Evolutionary conservation across 2,797 vertebrate species (phyloP).

Genomic region (Vireo griseus): DNA sequence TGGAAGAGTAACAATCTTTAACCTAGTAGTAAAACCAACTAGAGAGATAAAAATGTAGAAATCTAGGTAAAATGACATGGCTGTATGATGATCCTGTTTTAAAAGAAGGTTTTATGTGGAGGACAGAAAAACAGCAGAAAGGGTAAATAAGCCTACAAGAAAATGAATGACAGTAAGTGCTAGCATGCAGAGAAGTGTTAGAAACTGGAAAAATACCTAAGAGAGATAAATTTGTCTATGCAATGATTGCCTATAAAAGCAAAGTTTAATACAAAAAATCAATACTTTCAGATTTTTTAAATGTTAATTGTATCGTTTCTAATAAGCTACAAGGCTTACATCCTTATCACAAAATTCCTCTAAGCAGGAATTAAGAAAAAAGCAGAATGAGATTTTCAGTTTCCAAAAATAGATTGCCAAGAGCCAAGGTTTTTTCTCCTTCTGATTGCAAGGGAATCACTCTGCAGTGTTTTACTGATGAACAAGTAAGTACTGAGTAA

Average conservation of each 20-base stretch:
- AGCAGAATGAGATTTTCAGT: slow-evolving; percentile 33
- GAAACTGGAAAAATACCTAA: background rate
- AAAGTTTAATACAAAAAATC: background rate
- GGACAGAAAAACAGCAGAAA: background rate
- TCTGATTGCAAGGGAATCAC: slow-evolving; percentile 29
- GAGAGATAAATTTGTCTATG: background rate
- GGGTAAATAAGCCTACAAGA: background rate
- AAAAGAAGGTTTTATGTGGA: background rate
- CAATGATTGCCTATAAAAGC: background rate
- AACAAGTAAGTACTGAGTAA: slow-evolving; percentile 19
- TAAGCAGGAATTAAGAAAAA: slow-evolving; percentile 10
- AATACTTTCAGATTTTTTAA: background rate
- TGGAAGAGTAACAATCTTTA: background rate
- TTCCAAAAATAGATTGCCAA: slow-evolving; percentile 45
- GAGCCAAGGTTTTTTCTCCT: background rate
- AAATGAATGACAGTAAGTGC: background rate
- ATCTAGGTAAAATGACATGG: background rate
- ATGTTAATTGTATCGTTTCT: slow-evolving; percentile 33
- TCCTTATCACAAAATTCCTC: slow-evolving; percentile 38
- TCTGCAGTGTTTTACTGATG: slow-evolving; percentile 41
- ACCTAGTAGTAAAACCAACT: background rate
- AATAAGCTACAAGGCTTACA: slow-evolving; percentile 16
- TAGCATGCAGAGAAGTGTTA: background rate
- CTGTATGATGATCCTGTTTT: background rate
- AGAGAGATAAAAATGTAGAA: background rate